These are phyloP conservation scores for Plumapathes pennacea DNA, from an alignment of 92 coral and sea anemone genomes.

Conservation along the genomic window DNA sequence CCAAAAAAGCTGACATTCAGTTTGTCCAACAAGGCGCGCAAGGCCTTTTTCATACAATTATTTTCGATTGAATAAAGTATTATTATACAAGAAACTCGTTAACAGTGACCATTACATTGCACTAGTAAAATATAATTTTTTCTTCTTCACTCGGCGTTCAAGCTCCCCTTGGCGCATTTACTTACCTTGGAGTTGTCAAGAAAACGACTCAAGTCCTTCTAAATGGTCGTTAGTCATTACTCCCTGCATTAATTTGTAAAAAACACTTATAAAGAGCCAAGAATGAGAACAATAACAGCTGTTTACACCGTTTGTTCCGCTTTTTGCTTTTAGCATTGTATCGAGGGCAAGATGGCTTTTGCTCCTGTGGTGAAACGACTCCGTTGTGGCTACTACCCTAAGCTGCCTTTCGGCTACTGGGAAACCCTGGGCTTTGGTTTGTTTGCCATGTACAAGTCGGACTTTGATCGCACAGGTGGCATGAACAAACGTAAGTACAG, in stretches of 20 bases:
- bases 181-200: too few relatives aligned
- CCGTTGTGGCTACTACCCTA: slow-evolving; percentile 74
- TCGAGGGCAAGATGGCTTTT: slow-evolving; percentile 91
- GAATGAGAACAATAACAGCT: too few relatives aligned
- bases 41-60: background rate
- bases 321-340: slow-evolving; percentile 61
- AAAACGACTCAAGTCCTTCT: too few relatives aligned
- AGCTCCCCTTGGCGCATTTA: too few relatives aligned
- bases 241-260: too few relatives aligned
- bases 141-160: too few relatives aligned
- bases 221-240: too few relatives aligned
- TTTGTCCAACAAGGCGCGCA: background rate
- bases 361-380: slow-evolving; percentile 91
- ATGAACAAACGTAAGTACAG: slow-evolving; percentile 72
- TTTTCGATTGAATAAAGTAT: too few relatives aligned
- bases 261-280: too few relatives aligned
- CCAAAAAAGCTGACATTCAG: too few relatives aligned
- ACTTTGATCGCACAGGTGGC: slow-evolving; percentile 80
- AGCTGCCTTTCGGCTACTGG: slow-evolving; percentile 82
- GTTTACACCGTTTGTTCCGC: too few relatives aligned
- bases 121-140: background rate
- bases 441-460: slow-evolving; percentile 82
- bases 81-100: background rate
- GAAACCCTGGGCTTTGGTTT: slow-evolving; percentile 87
- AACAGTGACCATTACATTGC: background rate